phyloP scores from a whole-genome alignment of 2,113 vertebrate genomes.

The Rhynchomys soricoides region DNA sequence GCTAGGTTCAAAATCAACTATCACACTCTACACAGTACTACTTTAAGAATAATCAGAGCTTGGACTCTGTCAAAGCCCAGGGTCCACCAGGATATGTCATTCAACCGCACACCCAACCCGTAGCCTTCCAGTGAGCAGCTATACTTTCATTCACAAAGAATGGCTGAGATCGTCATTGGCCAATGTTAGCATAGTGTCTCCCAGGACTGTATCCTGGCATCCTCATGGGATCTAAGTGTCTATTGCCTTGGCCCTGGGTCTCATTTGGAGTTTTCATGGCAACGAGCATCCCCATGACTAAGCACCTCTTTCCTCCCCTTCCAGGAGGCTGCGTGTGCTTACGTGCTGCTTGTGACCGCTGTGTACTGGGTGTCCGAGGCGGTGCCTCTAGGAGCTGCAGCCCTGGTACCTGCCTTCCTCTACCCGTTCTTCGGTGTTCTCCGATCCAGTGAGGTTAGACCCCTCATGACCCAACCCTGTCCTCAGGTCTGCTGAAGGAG shows the following conservation, averaged over 20 bases:
- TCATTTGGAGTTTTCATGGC: background rate
- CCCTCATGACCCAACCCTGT: background rate
- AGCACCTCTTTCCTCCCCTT: background rate
- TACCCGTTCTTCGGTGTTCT: slow-evolving; percentile 98
- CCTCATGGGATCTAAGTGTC: rapidly evolving
- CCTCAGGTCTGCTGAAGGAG: background rate
- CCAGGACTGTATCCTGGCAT: background rate
- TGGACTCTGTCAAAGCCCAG: background rate
- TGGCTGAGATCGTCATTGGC: background rate
- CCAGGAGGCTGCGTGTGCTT: slow-evolving; percentile 96
- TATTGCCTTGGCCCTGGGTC: background rate
- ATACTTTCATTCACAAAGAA: background rate
- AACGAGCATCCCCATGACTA: background rate
- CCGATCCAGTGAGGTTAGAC: slow-evolving; percentile 96
- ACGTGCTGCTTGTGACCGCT: slow-evolving; percentile 95
- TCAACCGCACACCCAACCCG: rapidly evolving
- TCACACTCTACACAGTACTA: background rate
- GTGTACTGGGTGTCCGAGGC: slow-evolving; percentile 98
- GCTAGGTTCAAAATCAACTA: background rate
- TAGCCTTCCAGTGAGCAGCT: background rate
- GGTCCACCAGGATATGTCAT: no score
- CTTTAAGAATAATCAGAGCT: background rate
- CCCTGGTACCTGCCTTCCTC: slow-evolving; percentile 96
- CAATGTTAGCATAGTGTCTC: background rate
- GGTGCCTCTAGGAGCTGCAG: slow-evolving; percentile 96